phyloP scores from a whole-genome alignment of 2,113 vertebrate species.

The Falcunculus frontatus region DNA sequence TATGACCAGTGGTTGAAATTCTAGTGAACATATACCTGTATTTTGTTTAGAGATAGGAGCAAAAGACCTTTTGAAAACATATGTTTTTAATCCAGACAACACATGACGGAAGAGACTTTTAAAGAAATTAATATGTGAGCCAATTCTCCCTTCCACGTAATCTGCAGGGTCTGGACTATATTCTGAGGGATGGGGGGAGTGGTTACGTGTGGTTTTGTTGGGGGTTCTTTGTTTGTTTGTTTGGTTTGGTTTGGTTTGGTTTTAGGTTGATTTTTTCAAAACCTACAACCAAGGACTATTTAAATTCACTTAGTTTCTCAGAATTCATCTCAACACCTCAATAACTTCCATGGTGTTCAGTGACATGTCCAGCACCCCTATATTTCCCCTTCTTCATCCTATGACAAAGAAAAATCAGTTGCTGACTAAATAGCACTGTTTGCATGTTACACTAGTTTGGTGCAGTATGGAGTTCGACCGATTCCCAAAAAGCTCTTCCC shows the following conservation, averaged over 20 bases:
- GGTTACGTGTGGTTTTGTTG: background rate
- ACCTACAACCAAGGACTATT: background rate
- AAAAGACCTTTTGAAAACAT: background rate
- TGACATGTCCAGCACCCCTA: background rate
- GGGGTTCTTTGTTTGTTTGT: background rate
- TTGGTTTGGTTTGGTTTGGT: background rate
- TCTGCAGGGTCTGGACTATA: background rate
- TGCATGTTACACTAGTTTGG: background rate
- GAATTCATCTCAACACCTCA: background rate
- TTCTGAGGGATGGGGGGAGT: background rate
- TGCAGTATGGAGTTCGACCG: background rate
- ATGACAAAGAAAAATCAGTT: background rate
- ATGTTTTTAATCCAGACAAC: background rate
- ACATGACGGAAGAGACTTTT: background rate
- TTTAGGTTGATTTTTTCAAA: background rate
- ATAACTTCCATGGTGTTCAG: background rate
- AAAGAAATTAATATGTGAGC: background rate
- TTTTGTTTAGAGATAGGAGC: background rate
- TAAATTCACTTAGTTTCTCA: background rate
- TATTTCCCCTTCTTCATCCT: background rate
- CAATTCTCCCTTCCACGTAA: background rate
- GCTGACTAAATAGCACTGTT: background rate
- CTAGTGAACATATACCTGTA: background rate
- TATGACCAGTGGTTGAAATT: background rate
- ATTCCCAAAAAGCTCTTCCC: background rate